phyloP scores from a whole-genome alignment of 2,113 vertebrate genomes.

The Zosterops lateralis region DNA sequence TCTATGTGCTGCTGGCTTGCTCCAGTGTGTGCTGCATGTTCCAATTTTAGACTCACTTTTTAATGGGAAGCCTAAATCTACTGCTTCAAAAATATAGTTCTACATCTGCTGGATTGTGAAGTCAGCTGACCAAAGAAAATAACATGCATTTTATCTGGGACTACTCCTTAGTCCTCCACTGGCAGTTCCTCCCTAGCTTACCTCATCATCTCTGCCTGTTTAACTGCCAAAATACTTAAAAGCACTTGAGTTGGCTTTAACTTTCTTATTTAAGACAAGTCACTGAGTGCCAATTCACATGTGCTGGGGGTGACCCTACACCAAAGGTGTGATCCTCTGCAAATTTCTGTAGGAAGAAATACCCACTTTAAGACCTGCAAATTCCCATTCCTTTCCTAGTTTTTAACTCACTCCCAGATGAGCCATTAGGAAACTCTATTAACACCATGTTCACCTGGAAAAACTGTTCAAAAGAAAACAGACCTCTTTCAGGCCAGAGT shows the following conservation, averaged over 20 bases:
- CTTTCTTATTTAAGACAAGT: constrained; percentile 28
- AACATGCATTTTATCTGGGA: neutral
- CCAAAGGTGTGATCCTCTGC: neutral
- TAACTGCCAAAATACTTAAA: constrained; percentile 24
- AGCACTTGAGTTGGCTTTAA: constrained; percentile 7
- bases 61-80: neutral
- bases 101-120: neutral
- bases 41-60: neutral
- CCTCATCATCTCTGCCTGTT: constrained; percentile 11
- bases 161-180: neutral
- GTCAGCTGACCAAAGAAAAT: neutral
- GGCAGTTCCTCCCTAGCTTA: neutral
- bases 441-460: constrained; percentile 42
- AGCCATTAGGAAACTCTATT: constrained; percentile 29
- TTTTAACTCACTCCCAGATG: constrained; percentile 27
- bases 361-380: neutral
- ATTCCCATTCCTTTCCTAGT: constrained; percentile 15
- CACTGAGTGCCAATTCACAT: neutral
- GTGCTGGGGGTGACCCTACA: neutral
- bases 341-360: constrained; percentile 27
- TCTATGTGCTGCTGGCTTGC: neutral
- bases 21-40: neutral
- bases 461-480: constrained; percentile 48
- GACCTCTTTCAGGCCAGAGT: neutral
- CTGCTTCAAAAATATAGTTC: neutral